phyloP scores from a whole-genome alignment of 2,797 vertebrate species.

The Dallia pectoralis region DNA sequence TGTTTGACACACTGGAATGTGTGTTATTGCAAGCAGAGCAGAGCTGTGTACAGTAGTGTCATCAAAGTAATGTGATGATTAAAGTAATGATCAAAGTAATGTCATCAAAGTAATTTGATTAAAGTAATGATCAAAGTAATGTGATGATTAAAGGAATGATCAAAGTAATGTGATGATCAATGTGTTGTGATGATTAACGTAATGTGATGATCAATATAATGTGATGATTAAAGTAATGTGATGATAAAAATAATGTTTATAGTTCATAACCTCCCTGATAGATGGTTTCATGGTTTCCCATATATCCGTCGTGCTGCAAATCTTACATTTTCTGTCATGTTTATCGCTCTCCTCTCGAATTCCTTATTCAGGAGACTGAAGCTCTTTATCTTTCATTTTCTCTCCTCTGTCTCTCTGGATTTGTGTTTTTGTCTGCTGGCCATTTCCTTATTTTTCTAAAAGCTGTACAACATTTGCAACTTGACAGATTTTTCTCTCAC shows the following conservation, averaged over 20 bases:
- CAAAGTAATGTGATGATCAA: background rate
- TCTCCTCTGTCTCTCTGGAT: background rate
- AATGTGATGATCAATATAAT: background rate
- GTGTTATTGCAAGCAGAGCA: slow-evolving; percentile 3
- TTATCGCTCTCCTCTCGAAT: background rate
- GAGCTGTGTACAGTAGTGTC: slow-evolving; percentile 5
- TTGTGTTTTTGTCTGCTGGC: background rate
- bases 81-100: background rate
- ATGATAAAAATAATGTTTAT: background rate
- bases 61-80: background rate
- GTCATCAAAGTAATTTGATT: background rate
- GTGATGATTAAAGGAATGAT: too few relatives aligned
- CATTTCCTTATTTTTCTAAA: background rate
- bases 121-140: background rate
- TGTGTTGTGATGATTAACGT: too few relatives aligned
- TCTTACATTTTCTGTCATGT: background rate
- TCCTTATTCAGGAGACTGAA: background rate
- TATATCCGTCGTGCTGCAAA: slow-evolving; percentile 2
- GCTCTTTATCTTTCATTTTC: background rate
- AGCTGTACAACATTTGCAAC: too few relatives aligned
- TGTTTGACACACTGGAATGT: slow-evolving; percentile 12
- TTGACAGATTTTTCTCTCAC: background rate
- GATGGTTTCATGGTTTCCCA: slow-evolving; percentile 7
- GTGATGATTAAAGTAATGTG: background rate
- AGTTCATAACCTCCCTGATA: slow-evolving; percentile 4